A percentile compares a stretch with the other conserved stretches of the same genome.
phyloP scores from a whole-genome alignment of 2,888 invertebrate species.

The Elysia crispata region DNA sequence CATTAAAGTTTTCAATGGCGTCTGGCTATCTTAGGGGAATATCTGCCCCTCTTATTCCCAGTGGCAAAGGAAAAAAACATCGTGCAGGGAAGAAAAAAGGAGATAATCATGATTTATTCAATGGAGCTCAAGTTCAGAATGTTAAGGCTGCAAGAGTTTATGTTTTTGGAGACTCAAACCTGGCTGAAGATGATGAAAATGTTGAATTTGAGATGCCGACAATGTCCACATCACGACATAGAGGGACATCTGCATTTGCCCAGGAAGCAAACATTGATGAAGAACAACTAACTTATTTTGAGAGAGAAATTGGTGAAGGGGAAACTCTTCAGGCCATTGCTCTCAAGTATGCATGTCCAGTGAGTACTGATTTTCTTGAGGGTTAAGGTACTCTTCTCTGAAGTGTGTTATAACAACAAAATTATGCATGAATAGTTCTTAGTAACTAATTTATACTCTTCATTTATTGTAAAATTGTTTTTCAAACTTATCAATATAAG shows the following conservation, averaged over 20 bases:
- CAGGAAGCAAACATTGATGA: constrained; percentile 30
- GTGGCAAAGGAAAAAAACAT: no score
- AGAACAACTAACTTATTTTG: constrained; percentile 60
- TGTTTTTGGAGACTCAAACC: constrained; percentile 68
- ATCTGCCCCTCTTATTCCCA: neutral
- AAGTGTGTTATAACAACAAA: no score
- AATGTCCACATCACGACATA: constrained; percentile 59
- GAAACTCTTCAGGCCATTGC: constrained; percentile 70
- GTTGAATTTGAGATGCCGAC: constrained; percentile 69
- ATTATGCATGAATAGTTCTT: no score
- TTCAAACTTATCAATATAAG: no score
- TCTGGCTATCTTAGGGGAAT: constrained; percentile 23
- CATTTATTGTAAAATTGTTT: no score
- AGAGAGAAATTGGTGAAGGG: constrained; percentile 64
- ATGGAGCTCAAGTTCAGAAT: constrained; percentile 65
- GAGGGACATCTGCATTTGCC: constrained; percentile 40
- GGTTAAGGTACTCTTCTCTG: no score
- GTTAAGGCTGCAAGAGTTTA: constrained; percentile 68
- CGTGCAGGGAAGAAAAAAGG: no score
- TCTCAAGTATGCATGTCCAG: constrained; percentile 71
- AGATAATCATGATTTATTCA: neutral
- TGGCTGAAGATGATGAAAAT: constrained; percentile 62
- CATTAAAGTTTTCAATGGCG: constrained; percentile 17
- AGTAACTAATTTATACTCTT: no score
- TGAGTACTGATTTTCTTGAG: constrained; percentile 56